Base-by-base conservation (phyloP, 1,140 invertebrate genomes). In the Tetramorium simillimum region DNA sequence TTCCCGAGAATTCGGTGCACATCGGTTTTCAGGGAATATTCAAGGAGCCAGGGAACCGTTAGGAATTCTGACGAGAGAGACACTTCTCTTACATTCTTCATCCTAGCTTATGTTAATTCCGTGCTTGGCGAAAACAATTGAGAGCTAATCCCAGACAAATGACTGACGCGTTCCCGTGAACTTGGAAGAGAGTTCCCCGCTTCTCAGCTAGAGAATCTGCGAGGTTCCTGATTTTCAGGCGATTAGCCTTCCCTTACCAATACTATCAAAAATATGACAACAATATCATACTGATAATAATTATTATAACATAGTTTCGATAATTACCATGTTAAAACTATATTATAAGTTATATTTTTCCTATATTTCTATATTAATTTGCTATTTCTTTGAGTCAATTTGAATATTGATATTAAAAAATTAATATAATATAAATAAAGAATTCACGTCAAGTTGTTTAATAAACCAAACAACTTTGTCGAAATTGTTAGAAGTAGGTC, bases 21-120 rank as follows among this genome's bases (percentile, higher is more conserved):
- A 88, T 91, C 76, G 87, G 89, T 85, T 85, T 67, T 76, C 78
- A 85, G 80, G 65, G 90, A 91, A 91, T 91, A 91, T 91, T 91
- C 90, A 91, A 91, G 86, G 85, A 88, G 65, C 62, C 63, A 46
- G 63, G 60, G 67, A 87, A 65, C 86, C 67, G 86, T 84, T 67
- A 88, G 89, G 80, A 91, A 91, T 89, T 75, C 90, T 84, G 90
- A 89, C 85, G 89, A 90, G 89, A 88, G 86, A 89, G 89, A 91
- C 86, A 86, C 88, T 90, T 87, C 90, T 92, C 87, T 91, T 91
- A 93, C 94, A 94, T 95, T 94, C 93, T 94, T 95, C 93, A 95
- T 95, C 94, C 94, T 85, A 95, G 94, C 94, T 95, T 95, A 95
- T 95, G 95, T 94, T 95, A 95, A 95, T 95, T 93, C 93, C 92